Conservation (phyloP, 2,888 invertebrate genomes). For the Phytoseiulus persimilis region DNA sequence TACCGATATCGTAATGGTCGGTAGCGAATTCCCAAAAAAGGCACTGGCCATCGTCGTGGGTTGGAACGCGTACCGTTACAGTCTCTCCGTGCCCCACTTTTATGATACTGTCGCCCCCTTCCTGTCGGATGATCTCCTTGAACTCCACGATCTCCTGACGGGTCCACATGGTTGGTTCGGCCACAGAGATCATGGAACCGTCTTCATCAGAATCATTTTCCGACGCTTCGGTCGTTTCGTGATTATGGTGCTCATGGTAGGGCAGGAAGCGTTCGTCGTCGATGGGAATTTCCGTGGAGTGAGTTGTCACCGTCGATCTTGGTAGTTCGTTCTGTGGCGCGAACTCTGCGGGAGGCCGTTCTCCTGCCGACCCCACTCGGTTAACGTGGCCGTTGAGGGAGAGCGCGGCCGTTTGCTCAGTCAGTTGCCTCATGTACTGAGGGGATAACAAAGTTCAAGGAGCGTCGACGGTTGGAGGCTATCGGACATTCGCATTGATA, state of each 20-base stretch:
- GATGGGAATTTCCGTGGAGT: neutral
- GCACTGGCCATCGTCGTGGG: constrained; percentile 81
- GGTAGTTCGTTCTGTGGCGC: neutral
- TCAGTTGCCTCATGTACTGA: constrained; percentile 12
- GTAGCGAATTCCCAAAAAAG: constrained; percentile 99
- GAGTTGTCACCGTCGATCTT: constrained; percentile 9
- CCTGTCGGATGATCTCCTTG: constrained; percentile 72
- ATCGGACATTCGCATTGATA: too few relatives aligned
- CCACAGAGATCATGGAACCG: constrained; percentile 46
- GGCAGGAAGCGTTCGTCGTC: constrained; percentile 7
- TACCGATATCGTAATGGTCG: constrained; percentile 86
- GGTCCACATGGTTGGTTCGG: constrained; percentile 88
- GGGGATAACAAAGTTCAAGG: neutral
- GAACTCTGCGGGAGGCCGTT: neutral
- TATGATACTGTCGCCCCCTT: constrained; percentile 76
- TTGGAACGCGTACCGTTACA: constrained; percentile 89
- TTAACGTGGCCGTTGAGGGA: neutral
- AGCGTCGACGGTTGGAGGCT: neutral
- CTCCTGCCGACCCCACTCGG: neutral
- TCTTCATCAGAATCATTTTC: constrained; percentile 38
- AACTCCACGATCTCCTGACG: constrained; percentile 76
- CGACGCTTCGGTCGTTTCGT: constrained; percentile 6
- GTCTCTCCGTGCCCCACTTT: constrained; percentile 93
- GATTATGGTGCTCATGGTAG: neutral
- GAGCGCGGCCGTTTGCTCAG: constrained; percentile 27